Percentiles rank a stretch among this genome's conserved stretches.
Evolutionary conservation across 2,113 vertebrate species (phyloP).

Genomic region (Phrynosoma blainvillii): DNA sequence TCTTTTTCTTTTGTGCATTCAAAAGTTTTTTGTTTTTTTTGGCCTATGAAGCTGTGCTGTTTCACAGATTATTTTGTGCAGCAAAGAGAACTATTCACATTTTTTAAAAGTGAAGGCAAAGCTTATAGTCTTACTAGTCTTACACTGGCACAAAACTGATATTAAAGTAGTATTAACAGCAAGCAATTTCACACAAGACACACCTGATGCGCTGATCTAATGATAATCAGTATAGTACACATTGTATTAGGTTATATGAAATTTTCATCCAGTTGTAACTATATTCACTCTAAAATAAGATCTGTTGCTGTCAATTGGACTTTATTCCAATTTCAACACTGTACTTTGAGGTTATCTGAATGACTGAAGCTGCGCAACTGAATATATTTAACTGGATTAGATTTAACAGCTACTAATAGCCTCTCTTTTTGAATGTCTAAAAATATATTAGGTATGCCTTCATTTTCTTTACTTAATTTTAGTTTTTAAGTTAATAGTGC

Average conservation of each 20-base stretch:
- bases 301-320: not conserved
- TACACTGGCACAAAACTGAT: not conserved
- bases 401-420: constrained; percentile 47
- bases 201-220: not conserved
- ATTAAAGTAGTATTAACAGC: not conserved
- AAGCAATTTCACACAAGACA: not conserved
- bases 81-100: constrained; percentile 30
- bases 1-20: constrained; percentile 59
- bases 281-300: constrained; percentile 2
- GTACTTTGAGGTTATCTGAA: not conserved
- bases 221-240: not conserved
- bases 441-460: constrained; percentile 66
- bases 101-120: constrained; percentile 60
- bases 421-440: constrained; percentile 40
- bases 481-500: constrained; percentile 41
- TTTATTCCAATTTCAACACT: not conserved
- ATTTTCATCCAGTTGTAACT: not conserved
- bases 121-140: constrained; percentile 9
- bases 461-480: constrained; percentile 51
- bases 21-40: constrained; percentile 34
- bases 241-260: not conserved
- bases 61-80: not conserved
- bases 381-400: constrained; percentile 33
- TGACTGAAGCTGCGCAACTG: not conserved
- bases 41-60: constrained; percentile 53